phyloP scores from a whole-genome alignment of 2,113 vertebrate species.

The Otis tarda region DNA sequence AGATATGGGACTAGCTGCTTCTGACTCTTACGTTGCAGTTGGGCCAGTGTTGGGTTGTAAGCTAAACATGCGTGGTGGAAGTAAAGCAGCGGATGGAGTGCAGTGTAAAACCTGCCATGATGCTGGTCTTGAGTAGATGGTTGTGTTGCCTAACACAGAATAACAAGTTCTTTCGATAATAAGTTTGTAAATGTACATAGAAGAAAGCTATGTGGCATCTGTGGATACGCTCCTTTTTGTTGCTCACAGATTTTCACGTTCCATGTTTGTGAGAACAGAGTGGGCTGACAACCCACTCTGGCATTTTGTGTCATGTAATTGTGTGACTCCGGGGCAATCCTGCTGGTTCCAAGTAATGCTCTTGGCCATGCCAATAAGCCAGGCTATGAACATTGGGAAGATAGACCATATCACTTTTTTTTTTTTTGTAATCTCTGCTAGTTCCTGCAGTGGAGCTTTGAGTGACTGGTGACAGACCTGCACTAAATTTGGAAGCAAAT shows the following conservation, averaged over 20 bases:
- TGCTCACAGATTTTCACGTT: not conserved
- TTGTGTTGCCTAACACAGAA: not conserved
- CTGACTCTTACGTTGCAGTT: not conserved
- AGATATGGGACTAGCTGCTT: not conserved
- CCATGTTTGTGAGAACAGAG: accelerated
- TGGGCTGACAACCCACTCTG: not conserved
- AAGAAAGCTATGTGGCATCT: not conserved
- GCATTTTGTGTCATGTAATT: not conserved
- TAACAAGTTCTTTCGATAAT: not conserved
- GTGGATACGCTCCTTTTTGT: not conserved
- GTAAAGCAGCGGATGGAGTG: not conserved
- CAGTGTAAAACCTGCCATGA: not conserved
- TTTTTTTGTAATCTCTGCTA: not conserved
- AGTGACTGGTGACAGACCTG: constrained; percentile 43
- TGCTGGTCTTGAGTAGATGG: not conserved
- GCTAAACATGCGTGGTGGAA: not conserved
- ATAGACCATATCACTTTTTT: not conserved
- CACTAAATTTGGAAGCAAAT: constrained; percentile 33
- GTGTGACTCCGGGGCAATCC: not conserved
- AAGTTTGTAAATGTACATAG: not conserved
- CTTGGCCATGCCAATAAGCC: not conserved
- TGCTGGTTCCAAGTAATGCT: not conserved
- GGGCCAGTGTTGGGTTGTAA: not conserved
- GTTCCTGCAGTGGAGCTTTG: not conserved
- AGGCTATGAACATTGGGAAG: not conserved